Evolutionary conservation across 1,140 invertebrate species (phyloP).

Genomic region (Colletes gigas): DNA sequence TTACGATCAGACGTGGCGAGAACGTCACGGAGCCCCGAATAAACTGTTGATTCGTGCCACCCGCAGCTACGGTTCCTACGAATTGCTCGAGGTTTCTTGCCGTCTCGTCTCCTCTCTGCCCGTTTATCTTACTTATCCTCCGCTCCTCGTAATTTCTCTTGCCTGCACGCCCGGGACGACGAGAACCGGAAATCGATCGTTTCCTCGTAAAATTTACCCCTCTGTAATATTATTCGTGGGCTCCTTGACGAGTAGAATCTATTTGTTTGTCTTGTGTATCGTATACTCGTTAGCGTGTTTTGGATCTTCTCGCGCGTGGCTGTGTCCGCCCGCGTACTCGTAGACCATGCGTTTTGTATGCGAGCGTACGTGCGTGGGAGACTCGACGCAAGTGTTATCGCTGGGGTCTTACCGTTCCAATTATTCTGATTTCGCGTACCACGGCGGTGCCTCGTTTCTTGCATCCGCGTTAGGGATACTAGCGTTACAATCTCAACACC

Average conservation of each 20-base stretch:
- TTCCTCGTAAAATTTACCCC: conserved; percentile 20
- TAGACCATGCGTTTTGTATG: no score
- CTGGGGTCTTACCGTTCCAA: no score
- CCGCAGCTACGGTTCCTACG: conserved; percentile 11
- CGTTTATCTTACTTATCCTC: conserved; percentile 36
- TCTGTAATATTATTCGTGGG: neutral
- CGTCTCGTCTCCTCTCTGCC: neutral
- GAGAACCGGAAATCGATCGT: conserved; percentile 2
- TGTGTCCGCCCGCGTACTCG: no score
- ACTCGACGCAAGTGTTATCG: no score
- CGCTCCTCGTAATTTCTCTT: conserved; percentile 17
- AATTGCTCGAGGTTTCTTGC: conserved; percentile 42
- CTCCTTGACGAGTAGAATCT: neutral
- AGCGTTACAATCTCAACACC: no score
- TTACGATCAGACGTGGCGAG: conserved; percentile 56
- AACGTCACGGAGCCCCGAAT: conserved; percentile 50
- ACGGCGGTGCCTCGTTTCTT: no score
- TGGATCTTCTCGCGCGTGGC: neutral
- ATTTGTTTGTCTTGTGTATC: neutral
- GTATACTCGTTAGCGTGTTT: neutral
- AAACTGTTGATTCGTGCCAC: conserved; percentile 63
- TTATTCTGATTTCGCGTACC: no score
- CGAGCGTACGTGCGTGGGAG: no score
- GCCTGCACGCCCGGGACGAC: neutral
- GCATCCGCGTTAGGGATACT: no score